Evolutionary conservation across 2,797 vertebrate genomes (phyloP), one percentile per base, ranked within the genome.

Genomic region (Gadopsis marmoratus): DNA sequence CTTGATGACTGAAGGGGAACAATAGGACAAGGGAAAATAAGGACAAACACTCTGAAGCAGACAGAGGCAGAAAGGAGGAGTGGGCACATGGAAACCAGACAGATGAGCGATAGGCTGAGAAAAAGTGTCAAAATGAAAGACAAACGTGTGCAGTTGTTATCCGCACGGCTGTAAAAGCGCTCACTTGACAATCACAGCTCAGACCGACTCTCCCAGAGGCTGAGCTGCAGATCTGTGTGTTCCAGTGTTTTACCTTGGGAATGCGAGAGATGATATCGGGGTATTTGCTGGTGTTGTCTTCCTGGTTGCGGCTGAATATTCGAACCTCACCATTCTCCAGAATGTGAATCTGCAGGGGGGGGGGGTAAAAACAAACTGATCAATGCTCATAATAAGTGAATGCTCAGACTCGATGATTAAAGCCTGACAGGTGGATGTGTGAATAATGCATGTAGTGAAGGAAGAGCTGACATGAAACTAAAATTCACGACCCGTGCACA

Each of bases 271-370:
- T 95, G 83, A 98, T 96, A 83, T 98, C 97, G 0, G 97, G 97
- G 83, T 98, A 98, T 91, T 97, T 98, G 78, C 91, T 95, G 0
- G 97, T 98, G 90, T 97, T 98, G 92, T 97, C 96, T 78, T 98
- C 97, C 83, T 98, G 97, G 88, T 97, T 98, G 73, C 97, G 96
- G 86, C 97, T 98, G 88, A 97, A 98, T 72, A 98, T 83, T 71
- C 92, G 95, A 53, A 97, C 95, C 63, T 97, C 96, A 0, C 97
- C 97, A 0, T 78, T 95, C 84, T 97, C 96, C 70, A 97, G 90
- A 58, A 97, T 94, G 31, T 98, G 97, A 81, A 98, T 97, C 97
- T 98, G 89, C 59, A 19, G 37, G 62, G 14, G 12, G 21, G 37
- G 62, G 14, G 12, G 13, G 11, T 2, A 23, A 51, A 56, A 31